These are phyloP conservation scores for Schizothorax lantsangensis DNA, from an alignment of 2,797 vertebrate species.

Conservation along the genomic window DNA sequence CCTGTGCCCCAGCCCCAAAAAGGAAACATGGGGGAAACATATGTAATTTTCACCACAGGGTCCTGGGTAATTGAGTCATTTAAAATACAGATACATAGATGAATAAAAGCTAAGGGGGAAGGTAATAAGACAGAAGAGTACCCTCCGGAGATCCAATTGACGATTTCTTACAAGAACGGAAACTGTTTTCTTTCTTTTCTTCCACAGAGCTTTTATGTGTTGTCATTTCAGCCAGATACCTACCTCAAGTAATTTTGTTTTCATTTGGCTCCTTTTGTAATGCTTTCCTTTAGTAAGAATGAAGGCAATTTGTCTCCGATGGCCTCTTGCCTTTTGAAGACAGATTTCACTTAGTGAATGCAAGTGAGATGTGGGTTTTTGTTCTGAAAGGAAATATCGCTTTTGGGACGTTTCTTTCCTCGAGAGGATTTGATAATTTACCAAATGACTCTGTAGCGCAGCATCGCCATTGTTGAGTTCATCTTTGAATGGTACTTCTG, in stretches of 20 bases:
- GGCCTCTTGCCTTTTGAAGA: constrained; percentile 47
- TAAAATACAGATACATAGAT: constrained; percentile 66
- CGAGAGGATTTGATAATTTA: constrained; percentile 44
- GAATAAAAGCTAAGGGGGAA: constrained; percentile 63
- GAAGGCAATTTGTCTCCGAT: constrained; percentile 56
- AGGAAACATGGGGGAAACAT: constrained; percentile 61
- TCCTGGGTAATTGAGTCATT: constrained; percentile 66
- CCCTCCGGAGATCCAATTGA: constrained; percentile 66
- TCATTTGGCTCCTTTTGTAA: constrained; percentile 60
- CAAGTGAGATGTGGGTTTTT: constrained; percentile 47
- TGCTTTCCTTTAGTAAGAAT: constrained; percentile 56
- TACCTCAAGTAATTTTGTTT: constrained; percentile 66
- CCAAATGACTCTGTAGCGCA: constrained; percentile 37
- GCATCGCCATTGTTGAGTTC: constrained; percentile 26
- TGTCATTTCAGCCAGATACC: constrained; percentile 65
- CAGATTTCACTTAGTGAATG: constrained; percentile 53
- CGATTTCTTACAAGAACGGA: constrained; percentile 62
- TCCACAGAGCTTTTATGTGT: constrained; percentile 64
- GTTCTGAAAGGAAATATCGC: constrained; percentile 51
- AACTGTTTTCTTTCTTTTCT: constrained; percentile 67
- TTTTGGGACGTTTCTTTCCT: constrained; percentile 40
- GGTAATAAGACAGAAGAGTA: constrained; percentile 65
- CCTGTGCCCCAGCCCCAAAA: constrained; percentile 57
- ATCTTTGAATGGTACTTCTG: constrained; percentile 20
- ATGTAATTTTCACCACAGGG: constrained; percentile 66